A percentile compares a stretch with the other conserved stretches of the same genome.
These are phyloP conservation scores for Pseudomugil gertrudae DNA, from an alignment of 2,797 vertebrate genomes.

Conservation along the genomic window DNA sequence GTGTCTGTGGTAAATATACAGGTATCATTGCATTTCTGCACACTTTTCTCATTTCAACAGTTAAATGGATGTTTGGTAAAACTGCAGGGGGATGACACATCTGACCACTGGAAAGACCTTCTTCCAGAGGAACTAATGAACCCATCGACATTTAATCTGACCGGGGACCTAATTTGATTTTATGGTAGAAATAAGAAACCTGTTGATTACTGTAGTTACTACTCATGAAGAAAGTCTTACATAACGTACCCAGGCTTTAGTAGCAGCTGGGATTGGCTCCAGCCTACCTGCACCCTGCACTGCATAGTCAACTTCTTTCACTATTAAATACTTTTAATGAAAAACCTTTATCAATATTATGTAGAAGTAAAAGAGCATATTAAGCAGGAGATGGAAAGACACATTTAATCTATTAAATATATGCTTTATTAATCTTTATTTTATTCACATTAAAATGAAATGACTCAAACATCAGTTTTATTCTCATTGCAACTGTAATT, in stretches of 20 bases:
- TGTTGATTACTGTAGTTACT: not conserved
- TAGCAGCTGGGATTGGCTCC: too few relatives aligned
- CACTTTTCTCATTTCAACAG: not conserved
- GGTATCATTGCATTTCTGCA: not conserved
- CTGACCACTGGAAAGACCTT: not conserved
- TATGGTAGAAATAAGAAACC: not conserved
- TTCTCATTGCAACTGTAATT: slow-evolving; percentile 35
- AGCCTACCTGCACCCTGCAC: too few relatives aligned
- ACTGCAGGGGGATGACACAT: not conserved
- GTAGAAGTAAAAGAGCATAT: too few relatives aligned
- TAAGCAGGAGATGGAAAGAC: not conserved
- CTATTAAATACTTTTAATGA: too few relatives aligned
- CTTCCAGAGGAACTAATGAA: too few relatives aligned
- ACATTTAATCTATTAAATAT: not conserved
- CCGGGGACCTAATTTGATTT: not conserved
- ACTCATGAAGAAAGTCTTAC: too few relatives aligned
- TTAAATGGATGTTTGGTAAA: not conserved
- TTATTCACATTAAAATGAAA: not conserved
- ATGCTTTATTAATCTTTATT: not conserved
- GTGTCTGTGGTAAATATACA: not conserved
- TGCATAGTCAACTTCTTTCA: too few relatives aligned
- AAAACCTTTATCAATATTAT: too few relatives aligned
- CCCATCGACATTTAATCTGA: too few relatives aligned
- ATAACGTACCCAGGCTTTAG: too few relatives aligned
- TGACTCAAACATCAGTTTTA: slow-evolving; percentile 4